Percentiles rank a stretch among this genome's conserved stretches.
Evolutionary conservation across 2,113 vertebrate species (phyloP).

Genomic region (Sisor rabdophorus): DNA sequence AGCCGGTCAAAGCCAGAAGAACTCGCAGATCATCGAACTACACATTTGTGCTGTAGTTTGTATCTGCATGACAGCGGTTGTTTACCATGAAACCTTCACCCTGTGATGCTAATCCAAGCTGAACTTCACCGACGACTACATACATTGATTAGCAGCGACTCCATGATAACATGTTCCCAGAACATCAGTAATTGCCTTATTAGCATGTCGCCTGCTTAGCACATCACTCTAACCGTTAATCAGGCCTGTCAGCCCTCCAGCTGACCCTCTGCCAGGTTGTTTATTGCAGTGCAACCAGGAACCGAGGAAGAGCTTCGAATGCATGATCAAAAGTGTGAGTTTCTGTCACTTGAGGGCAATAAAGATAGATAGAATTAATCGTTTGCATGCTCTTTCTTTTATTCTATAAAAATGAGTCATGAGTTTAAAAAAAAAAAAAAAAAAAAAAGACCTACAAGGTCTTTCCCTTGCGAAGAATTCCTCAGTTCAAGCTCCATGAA

Average conservation of each 20-base stretch:
- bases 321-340: conserved; percentile 16
- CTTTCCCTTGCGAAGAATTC: background rate
- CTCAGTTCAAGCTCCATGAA: background rate
- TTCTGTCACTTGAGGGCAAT: background rate
- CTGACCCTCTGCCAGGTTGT: conserved; percentile 62
- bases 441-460: background rate
- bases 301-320: background rate
- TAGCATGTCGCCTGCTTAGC: conserved; percentile 70
- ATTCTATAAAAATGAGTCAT: too few relatives aligned
- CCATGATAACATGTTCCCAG: conserved; percentile 20
- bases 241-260: conserved; percentile 57
- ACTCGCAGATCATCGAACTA: background rate
- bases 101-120: conserved; percentile 9
- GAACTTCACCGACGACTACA: conserved; percentile 4
- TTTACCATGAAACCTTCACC: background rate
- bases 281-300: conserved; percentile 41
- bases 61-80: background rate
- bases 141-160: conserved; percentile 35
- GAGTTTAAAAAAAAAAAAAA: too few relatives aligned
- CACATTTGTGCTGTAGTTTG: background rate
- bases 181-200: conserved; percentile 68
- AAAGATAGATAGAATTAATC: background rate
- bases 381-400: conserved; percentile 7
- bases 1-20: background rate
- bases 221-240: conserved; percentile 68